These are phyloP conservation scores for Heliocidaris erythrogramma DNA, from an alignment of 35 echinoderm and acorn worm genomes.

Conservation along the genomic window DNA sequence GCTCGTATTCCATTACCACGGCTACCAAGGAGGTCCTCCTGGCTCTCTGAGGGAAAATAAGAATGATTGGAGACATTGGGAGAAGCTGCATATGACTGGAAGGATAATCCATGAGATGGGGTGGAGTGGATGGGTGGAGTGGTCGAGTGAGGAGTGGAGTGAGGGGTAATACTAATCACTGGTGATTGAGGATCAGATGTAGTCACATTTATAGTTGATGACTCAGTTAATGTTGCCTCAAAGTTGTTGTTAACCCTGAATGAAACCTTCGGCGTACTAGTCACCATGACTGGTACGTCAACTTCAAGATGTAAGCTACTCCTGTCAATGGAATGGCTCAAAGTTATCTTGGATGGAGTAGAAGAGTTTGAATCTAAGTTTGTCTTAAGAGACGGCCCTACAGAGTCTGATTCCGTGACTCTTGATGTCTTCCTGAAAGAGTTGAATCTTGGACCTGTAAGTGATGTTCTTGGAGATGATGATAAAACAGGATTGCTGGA, in stretches of 20 bases:
- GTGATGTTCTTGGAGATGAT: neutral
- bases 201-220: neutral
- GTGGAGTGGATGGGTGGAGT: neutral
- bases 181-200: neutral
- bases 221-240: neutral
- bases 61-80: neutral
- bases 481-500: neutral
- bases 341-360: neutral
- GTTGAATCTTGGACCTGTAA: neutral
- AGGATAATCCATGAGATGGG: neutral
- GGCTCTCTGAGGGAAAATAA: constrained; percentile 11
- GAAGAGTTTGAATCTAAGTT: neutral
- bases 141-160: neutral
- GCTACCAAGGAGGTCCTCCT: constrained; percentile 27
- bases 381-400: neutral
- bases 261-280: neutral
- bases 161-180: neutral
- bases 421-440: neutral
- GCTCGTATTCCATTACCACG: neutral
- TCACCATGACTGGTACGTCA: neutral
- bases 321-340: neutral
- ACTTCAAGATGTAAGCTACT: neutral
- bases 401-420: neutral
- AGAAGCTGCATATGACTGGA: neutral
- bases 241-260: neutral